Base-by-base conservation (phyloP, 1,140 invertebrate species). In the Leptinotarsa undecemlineata region DNA sequence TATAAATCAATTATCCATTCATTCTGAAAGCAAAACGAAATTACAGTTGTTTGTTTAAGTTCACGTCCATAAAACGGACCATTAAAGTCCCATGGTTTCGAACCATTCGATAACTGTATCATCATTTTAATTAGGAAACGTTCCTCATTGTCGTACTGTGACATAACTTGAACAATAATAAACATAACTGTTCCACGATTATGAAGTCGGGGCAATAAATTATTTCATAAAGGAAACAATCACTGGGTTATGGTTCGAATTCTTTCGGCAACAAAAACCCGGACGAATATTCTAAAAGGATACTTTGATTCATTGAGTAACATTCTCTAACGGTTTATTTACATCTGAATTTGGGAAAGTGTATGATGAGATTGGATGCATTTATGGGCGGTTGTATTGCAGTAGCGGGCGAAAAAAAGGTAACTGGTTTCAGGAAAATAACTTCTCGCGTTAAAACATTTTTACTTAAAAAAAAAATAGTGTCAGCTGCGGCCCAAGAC, bases 111-210 rank as follows among this genome's bases (percentile, higher is more conserved):
- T 57, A 57, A 57, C 51, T 57, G 51, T 57, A 57, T 17, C 51
- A 57, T 57, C 51, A 57, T 57, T 57, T 57, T 57, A 57, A 57
- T 57, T 57, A 57, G 51, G 51, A 57, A 57, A 57, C n/a, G 51
- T 57, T 57, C 51, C 51, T 57, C 51, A 57, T 57, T 57, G 51
- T 57, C 51, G n/a, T 57, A 57, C 51, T 57, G 51, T 57, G 51
- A 57, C 51, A 57, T 19, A 57, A 57, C 51, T 57, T 14, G 51
- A 57, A 57, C 51, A 57, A 57, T 57, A 57, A 57, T 19, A 19
- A 57, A 57, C n/a, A 57, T 57, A 57, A 57, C 51, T 57, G 51
- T 57, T 15, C 15, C 15, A 17, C 51, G 51, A 57, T 57, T 57
- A 57, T 57, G 51, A 57, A 17, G n/a, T 19, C 15, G 15, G 13